Percentiles rank a stretch among this genome's conserved stretches.
phyloP scores from a whole-genome alignment of 2,113 vertebrate genomes.

The Eublepharis macularius region DNA sequence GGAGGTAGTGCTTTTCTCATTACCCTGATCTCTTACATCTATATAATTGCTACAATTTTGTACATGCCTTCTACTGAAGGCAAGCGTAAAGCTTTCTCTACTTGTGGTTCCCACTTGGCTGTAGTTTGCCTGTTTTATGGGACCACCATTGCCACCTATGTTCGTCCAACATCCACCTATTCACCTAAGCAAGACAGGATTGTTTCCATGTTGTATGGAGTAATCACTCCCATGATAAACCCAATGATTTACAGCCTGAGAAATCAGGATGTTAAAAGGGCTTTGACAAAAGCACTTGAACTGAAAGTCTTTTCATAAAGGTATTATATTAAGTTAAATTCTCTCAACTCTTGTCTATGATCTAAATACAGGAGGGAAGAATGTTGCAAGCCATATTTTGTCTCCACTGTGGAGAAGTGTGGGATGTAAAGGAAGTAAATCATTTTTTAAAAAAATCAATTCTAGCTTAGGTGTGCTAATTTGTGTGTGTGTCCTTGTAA shows the following conservation, averaged over 20 bases:
- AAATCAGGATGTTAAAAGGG: conserved; percentile 56
- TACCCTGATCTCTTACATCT: conserved; percentile 59
- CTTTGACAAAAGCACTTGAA: conserved; percentile 14
- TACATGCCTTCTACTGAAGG: conserved; percentile 33
- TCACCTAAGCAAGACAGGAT: conserved; percentile 25
- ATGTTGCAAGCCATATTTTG: too few species aligned
- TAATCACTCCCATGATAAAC: conserved; percentile 55
- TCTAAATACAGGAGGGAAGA: neutral
- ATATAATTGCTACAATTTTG: conserved; percentile 55
- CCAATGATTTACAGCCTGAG: conserved; percentile 50
- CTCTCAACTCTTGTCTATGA: neutral
- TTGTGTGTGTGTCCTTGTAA: neutral
- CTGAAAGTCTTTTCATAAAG: neutral
- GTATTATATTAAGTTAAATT: neutral
- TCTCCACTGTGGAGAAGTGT: neutral
- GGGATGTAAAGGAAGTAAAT: too few species aligned
- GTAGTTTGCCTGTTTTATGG: conserved; percentile 54
- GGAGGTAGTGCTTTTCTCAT: conserved; percentile 43
- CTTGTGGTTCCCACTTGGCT: conserved; percentile 52
- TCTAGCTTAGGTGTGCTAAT: too few species aligned
- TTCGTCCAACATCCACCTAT: conserved; percentile 20
- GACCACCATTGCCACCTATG: conserved; percentile 43
- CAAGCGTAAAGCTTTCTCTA: conserved; percentile 29
- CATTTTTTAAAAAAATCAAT: too few species aligned
- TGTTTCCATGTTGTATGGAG: conserved; percentile 39